These are phyloP conservation scores for Eptatretus burgeri DNA, from an alignment of 2,113 vertebrate genomes.

Conservation along the genomic window DNA sequence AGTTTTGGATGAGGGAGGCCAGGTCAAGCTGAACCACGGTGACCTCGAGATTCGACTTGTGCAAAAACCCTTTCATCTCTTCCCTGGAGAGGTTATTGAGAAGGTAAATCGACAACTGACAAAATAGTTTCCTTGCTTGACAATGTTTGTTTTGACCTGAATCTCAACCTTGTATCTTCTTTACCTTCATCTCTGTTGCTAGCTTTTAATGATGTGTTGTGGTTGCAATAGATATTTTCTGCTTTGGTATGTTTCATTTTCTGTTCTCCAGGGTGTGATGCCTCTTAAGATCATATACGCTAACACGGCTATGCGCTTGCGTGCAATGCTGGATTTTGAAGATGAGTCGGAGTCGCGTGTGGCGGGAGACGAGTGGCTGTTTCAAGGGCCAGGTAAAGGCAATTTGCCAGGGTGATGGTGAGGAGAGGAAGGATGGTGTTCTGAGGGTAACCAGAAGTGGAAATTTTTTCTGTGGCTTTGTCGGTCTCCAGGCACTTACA, in stretches of 20 bases:
- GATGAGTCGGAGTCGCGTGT: slow-evolving; percentile 20
- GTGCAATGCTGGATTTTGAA: slow-evolving; percentile 43
- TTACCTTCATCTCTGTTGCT: too few relatives aligned
- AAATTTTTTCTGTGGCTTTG: too few relatives aligned
- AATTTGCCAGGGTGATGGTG: not conserved
- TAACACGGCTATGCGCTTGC: slow-evolving; percentile 46
- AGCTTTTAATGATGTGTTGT: too few relatives aligned
- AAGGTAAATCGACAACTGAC: slow-evolving; percentile 16
- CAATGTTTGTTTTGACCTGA: too few relatives aligned
- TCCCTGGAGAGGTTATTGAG: slow-evolving; percentile 35
- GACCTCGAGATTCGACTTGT: slow-evolving; percentile 49
- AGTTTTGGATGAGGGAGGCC: slow-evolving; percentile 29
- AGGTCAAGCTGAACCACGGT: slow-evolving; percentile 41
- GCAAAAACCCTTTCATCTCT: slow-evolving; percentile 45
- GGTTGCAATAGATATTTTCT: too few relatives aligned
- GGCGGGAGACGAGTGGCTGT: slow-evolving; percentile 62
- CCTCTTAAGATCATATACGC: slow-evolving; percentile 48
- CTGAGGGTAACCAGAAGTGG: too few relatives aligned
- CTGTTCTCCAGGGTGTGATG: slow-evolving; percentile 21
- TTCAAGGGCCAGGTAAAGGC: slow-evolving; percentile 41
- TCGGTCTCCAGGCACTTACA: slow-evolving; percentile 32
- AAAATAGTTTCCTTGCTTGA: not conserved
- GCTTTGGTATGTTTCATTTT: not conserved
- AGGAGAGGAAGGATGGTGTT: too few relatives aligned
- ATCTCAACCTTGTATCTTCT: too few relatives aligned